Evolutionary conservation across 2,888 invertebrate genomes (phyloP), one percentile per base, ranked within the genome.

Genomic region (Trichogramma evanescens): DNA sequence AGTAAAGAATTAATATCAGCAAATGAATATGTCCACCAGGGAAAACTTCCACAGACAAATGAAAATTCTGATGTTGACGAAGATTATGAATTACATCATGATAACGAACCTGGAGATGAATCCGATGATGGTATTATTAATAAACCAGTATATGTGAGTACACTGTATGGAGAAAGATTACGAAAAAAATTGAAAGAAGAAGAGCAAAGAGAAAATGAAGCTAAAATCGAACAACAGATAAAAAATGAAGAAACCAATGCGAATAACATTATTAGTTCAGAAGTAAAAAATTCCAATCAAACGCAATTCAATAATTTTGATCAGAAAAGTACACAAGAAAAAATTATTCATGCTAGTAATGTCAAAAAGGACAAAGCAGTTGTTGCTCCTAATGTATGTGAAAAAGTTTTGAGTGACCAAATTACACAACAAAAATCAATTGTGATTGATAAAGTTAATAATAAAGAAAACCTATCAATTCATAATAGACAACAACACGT

Each of bases 131-230:
- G 49, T 6, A 57, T 64, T 9, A 59, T 53, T 6, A 43, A 62
- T 1, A 67, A 69, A 42, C 57, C 67, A 59, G 64, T 61, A 2
- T 69, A 66, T 59, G 64, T 59, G 55, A 56, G 44, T 6, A 77
- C 77, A 1, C 10, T 77, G 2, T 77, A 71, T 60, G 72, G 73
- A 1, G 69, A 73, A 58, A 68, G 77, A 54, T 63, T 76, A 7
- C 65, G 64, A 26, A 72, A 69, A 56, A 72, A 62, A 61, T 41
- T 67, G 3, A 10, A 63, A 41, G 53, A 58, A 50, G 58, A 62
- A 39, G 13, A 50, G 13, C 9, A 7, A 50, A 57, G 46, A 40
- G 55, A 62, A 44, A n/a, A 46, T 42, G 62, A n/a, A 40, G 51
- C 38, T 39, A 51, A 40, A 51, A 5, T n/a, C 3, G 39, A 40